Percentiles rank a stretch among this genome's conserved stretches.
Evolutionary conservation across 1,140 invertebrate species (phyloP).

Genomic region (Camponotus floridanus): DNA sequence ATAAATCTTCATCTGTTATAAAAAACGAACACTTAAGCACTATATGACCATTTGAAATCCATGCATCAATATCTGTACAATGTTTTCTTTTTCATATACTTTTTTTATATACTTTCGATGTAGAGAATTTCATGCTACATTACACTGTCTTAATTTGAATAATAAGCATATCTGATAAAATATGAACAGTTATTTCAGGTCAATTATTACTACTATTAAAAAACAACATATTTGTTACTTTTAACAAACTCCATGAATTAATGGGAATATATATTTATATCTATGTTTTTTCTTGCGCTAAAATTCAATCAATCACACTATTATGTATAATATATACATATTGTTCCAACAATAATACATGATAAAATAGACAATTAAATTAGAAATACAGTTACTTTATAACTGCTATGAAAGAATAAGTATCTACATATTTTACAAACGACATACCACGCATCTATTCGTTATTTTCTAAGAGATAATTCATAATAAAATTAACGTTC

Average conservation of each 20-base stretch:
- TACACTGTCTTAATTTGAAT: constrained; percentile 74
- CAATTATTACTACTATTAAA: constrained; percentile 68
- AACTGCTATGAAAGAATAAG: background rate
- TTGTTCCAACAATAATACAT: background rate
- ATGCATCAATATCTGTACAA: constrained; percentile 76
- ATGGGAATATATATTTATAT: constrained; percentile 66
- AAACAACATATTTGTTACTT: constrained; percentile 66
- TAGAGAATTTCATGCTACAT: constrained; percentile 71
- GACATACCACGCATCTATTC: constrained; percentile 44
- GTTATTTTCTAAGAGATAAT: background rate
- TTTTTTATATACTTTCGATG: constrained; percentile 64
- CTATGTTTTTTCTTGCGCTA: constrained; percentile 6
- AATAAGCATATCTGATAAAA: constrained; percentile 69
- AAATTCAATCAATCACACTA: background rate
- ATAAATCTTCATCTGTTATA: constrained; percentile 39
- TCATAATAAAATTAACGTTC: background rate
- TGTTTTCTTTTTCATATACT: constrained; percentile 41
- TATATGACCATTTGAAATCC: constrained; percentile 73
- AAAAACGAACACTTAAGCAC: constrained; percentile 71
- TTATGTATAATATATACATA: no score
- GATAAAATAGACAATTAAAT: background rate
- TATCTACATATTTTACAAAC: constrained; percentile 14
- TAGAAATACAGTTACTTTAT: background rate
- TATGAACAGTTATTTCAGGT: constrained; percentile 69
- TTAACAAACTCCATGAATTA: constrained; percentile 71